Evolutionary conservation across 2,797 vertebrate species (phyloP).

Genomic region (Peromyscus eremicus): DNA sequence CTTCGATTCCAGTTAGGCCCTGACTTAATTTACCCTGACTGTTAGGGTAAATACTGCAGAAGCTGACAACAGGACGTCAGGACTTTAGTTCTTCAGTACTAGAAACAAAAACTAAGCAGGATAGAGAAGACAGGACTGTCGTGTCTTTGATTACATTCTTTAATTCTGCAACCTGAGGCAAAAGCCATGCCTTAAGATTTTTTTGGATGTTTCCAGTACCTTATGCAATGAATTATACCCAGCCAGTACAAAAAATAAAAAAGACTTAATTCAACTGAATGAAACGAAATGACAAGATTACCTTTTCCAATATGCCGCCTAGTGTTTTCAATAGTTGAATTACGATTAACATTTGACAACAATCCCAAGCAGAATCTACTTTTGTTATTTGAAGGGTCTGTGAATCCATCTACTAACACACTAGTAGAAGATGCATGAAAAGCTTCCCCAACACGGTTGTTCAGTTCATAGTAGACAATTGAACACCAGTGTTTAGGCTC

Average conservation of each 20-base stretch:
- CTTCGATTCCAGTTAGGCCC: not conserved
- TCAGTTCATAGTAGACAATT: conserved; percentile 98
- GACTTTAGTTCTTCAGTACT: conserved; percentile 17
- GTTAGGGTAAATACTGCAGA: conserved; percentile 33
- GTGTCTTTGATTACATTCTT: conserved; percentile 14
- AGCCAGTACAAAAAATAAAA: not conserved
- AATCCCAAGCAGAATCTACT: conserved; percentile 98
- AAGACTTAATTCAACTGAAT: not conserved
- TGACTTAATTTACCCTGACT: not conserved
- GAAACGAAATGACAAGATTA: conserved; percentile 81
- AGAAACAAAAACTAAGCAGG: conserved; percentile 12
- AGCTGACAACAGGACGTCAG: not conserved
- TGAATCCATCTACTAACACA: conserved; percentile 97
- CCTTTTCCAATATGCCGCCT: conserved; percentile 98
- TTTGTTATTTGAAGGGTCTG: conserved; percentile 98
- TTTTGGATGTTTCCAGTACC: not conserved
- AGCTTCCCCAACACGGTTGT: conserved; percentile 97
- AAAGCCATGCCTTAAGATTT: not conserved
- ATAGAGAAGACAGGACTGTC: not conserved
- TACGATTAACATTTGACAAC: conserved; percentile 97
- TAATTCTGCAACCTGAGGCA: not conserved
- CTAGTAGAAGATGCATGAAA: conserved; percentile 98
- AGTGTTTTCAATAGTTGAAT: conserved; percentile 98
- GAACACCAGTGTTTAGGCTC: conserved; percentile 99
- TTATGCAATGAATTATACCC: not conserved